Percentiles rank a stretch among this genome's conserved stretches.
These are phyloP conservation scores for Struthidea cinerea DNA, from an alignment of 2,113 vertebrate genomes.

Conservation along the genomic window DNA sequence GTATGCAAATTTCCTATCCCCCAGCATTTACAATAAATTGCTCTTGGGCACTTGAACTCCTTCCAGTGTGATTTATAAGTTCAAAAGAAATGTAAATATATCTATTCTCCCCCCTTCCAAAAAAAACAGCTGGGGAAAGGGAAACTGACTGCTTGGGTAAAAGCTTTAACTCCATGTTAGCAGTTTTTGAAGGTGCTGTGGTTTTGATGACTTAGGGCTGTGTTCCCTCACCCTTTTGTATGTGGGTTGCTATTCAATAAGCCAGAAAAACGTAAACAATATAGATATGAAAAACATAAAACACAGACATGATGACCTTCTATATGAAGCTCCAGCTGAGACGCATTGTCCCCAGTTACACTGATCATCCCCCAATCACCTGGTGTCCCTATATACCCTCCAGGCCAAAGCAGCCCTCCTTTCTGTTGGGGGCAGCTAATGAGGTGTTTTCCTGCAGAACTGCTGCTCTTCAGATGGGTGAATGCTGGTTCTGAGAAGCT, in stretches of 20 bases:
- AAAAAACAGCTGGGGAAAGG: not conserved
- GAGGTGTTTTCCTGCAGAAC: fast-evolving
- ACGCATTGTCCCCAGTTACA: not conserved
- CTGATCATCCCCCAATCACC: not conserved
- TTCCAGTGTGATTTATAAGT: constrained; percentile 3
- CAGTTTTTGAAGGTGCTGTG: not conserved
- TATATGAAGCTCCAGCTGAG: not conserved
- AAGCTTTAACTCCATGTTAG: not conserved
- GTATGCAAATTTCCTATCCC: not conserved
- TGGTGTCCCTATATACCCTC: not conserved
- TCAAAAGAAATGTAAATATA: not conserved
- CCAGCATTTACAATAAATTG: not conserved
- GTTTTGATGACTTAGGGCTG: not conserved
- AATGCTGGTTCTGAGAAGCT: not conserved
- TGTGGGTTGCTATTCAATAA: not conserved
- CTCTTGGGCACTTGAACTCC: not conserved
- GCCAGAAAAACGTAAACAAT: not conserved
- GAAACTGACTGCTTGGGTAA: not conserved
- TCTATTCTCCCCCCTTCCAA: not conserved
- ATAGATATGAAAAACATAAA: not conserved
- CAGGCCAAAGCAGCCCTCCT: fast-evolving
- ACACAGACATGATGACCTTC: not conserved
- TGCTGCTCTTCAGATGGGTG: not conserved
- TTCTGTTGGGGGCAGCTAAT: fast-evolving
- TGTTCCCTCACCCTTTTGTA: not conserved